phyloP scores from a whole-genome alignment of 1,140 invertebrate species.

The Hormaphis cornu region DNA sequence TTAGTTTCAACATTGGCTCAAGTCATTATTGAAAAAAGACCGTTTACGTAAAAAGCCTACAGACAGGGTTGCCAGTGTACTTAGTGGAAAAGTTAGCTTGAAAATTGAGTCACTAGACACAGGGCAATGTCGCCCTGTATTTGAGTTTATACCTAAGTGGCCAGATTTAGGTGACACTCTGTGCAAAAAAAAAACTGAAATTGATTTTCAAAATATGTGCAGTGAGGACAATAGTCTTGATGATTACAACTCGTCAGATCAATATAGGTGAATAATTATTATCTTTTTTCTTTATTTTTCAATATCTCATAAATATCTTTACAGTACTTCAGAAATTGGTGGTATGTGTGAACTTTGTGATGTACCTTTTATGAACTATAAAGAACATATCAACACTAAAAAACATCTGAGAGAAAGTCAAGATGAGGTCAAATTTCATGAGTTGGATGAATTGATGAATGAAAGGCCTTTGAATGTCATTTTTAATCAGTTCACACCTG shows the following conservation, averaged over 20 bases:
- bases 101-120: constrained; percentile 25
- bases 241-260: constrained; percentile 13
- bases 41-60: not conserved
- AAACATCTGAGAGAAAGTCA: constrained; percentile 21
- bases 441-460: constrained; percentile 16
- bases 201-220: not conserved
- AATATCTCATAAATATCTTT: not conserved
- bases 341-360: constrained; percentile 27
- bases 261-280: not conserved
- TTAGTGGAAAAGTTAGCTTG: constrained; percentile 20
- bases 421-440: not conserved
- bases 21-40: constrained; percentile 2
- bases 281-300: not conserved
- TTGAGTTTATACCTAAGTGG: constrained; percentile 26
- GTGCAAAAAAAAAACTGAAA: constrained; percentile 4
- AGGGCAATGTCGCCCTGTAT: constrained; percentile 13
- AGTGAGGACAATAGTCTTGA: not conserved
- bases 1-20: constrained; percentile 19
- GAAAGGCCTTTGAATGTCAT: constrained; percentile 11
- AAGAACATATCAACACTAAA: constrained; percentile 24
- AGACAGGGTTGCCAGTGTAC: constrained; percentile 10
- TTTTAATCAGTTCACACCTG: constrained; percentile 1
- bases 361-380: constrained; percentile 26
- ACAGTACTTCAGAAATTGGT: constrained; percentile 23
- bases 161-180: constrained; percentile 13